Conservation (phyloP, 1,140 invertebrate species). For the Hycleus cichorii region DNA sequence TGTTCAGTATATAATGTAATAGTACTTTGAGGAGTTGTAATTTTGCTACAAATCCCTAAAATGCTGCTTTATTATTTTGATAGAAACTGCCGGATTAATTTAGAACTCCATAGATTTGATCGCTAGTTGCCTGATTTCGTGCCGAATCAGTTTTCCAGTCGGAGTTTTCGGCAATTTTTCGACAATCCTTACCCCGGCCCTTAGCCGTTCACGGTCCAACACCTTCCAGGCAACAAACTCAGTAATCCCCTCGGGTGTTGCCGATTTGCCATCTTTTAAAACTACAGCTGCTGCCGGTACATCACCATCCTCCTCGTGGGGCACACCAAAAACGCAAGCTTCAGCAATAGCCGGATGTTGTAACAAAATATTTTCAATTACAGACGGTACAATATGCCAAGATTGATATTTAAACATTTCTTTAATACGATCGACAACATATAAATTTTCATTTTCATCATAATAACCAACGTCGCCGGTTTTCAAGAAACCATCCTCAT, state of each 20-base stretch:
- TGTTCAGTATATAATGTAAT: no score
- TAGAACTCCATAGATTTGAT: no score
- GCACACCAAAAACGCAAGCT: constrained; percentile 4
- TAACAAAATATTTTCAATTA: constrained; percentile 57
- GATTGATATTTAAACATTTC: no score
- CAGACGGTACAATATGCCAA: constrained; percentile 41
- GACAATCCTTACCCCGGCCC: background rate
- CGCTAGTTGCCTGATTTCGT: background rate
- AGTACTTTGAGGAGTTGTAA: no score
- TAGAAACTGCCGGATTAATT: no score
- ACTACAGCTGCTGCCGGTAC: constrained; percentile 2
- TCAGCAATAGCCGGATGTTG: constrained; percentile 49
- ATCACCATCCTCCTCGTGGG: constrained; percentile 4
- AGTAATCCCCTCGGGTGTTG: background rate
- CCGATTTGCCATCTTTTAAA: background rate
- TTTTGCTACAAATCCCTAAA: no score
- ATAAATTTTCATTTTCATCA: constrained; percentile 45
- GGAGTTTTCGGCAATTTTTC: background rate
- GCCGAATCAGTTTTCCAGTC: background rate
- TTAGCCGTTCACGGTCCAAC: background rate
- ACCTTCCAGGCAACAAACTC: background rate
- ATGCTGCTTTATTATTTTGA: no score
- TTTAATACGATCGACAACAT: no score
- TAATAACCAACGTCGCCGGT: constrained; percentile 64
- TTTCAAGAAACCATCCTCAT: constrained; percentile 52